Evolutionary conservation across 2,888 invertebrate genomes (phyloP).

Genomic region (Dorcus parallelipipedus): DNA sequence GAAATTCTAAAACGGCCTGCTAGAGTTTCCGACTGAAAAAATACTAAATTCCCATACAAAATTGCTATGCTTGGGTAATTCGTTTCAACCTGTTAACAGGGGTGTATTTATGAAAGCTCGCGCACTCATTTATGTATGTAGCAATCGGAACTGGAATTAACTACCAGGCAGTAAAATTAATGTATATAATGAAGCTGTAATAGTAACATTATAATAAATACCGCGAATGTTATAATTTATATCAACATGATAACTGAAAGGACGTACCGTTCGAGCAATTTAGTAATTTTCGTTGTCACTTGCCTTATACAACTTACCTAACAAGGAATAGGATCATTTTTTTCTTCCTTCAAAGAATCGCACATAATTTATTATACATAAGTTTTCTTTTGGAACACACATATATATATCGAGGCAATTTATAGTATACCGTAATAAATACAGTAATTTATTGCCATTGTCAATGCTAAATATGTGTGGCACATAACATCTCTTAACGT

Average conservation of each 20-base stretch:
- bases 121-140: too few species aligned
- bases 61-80: conserved; percentile 11
- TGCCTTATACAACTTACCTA: background rate
- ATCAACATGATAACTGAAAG: too few species aligned
- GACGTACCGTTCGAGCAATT: background rate
- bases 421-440: background rate
- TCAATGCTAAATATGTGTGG: background rate
- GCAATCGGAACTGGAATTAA: too few species aligned
- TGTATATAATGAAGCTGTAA: too few species aligned
- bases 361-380: background rate
- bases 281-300: background rate
- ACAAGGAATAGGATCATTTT: background rate
- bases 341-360: background rate
- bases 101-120: background rate
- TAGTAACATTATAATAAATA: too few species aligned
- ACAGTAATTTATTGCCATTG: background rate
- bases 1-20: conserved; percentile 35
- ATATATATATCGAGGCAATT: background rate
- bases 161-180: too few species aligned
- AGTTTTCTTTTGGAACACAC: background rate
- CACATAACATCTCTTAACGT: background rate
- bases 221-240: too few species aligned
- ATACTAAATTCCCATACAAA: conserved; percentile 11
- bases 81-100: background rate
- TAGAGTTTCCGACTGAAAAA: conserved; percentile 10